Evolutionary conservation across 1,140 invertebrate species (phyloP).

Genomic region (Oreohelix idahoensis): DNA sequence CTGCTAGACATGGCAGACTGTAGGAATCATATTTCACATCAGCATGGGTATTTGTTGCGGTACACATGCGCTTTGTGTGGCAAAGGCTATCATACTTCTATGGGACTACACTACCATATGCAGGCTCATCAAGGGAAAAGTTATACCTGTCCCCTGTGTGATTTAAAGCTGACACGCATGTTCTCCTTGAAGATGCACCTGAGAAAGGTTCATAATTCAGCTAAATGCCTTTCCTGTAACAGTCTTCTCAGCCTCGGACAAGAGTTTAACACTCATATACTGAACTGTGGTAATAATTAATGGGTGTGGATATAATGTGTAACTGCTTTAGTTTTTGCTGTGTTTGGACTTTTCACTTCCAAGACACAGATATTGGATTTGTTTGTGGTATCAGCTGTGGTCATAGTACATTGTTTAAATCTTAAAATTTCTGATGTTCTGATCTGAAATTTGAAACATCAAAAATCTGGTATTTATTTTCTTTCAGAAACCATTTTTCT

Average conservation of each 20-base stretch:
- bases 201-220: conserved; percentile 9
- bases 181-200: conserved; percentile 11
- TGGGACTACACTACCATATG: conserved; percentile 20
- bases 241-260: neutral
- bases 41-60: neutral
- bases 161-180: conserved; percentile 1
- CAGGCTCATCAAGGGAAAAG: conserved; percentile 29
- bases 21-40: neutral
- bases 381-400: neutral
- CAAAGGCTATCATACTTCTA: conserved; percentile 16
- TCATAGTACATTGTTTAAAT: neutral
- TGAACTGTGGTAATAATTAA: conserved; percentile 6
- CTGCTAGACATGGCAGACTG: neutral
- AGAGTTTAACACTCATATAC: conserved; percentile 20
- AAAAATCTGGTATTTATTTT: neutral
- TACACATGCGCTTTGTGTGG: conserved; percentile 31
- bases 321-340: neutral
- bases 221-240: neutral
- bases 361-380: too few species aligned
- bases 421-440: neutral
- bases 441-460: neutral
- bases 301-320: neutral
- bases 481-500: neutral
- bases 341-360: too few species aligned
- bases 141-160: conserved; percentile 26